Conservation (phyloP, 2,888 invertebrate species). For the Eilema sororculum region DNA sequence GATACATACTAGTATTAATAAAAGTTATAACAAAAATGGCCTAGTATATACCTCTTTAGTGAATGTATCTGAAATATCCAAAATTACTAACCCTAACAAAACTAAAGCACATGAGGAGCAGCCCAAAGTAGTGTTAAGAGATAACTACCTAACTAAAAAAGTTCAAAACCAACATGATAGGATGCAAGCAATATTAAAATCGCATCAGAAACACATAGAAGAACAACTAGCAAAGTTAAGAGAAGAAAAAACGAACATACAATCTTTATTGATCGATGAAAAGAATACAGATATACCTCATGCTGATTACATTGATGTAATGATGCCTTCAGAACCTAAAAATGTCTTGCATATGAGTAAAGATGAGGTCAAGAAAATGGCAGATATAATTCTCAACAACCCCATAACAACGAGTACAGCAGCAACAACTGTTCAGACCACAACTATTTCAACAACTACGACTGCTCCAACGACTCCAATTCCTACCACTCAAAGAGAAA, state of each 20-base stretch:
- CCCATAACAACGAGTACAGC: constrained; percentile 15
- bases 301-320: constrained; percentile 46
- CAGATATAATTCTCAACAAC: constrained; percentile 32
- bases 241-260: constrained; percentile 64
- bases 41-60: constrained; percentile 69
- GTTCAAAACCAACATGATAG: constrained; percentile 57
- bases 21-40: constrained; percentile 75
- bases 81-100: constrained; percentile 65
- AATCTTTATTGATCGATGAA: constrained; percentile 36
- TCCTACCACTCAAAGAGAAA: constrained; percentile 9
- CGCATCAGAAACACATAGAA: constrained; percentile 68
- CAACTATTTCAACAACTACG: background rate
- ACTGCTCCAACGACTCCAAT: constrained; percentile 19
- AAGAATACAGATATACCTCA: constrained; percentile 21
- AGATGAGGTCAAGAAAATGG: constrained; percentile 41
- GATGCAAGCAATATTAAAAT: constrained; percentile 61
- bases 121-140: constrained; percentile 11
- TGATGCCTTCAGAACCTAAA: constrained; percentile 39
- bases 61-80: constrained; percentile 78
- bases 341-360: constrained; percentile 43
- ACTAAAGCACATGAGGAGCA: constrained; percentile 27
- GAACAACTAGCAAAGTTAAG: constrained; percentile 65
- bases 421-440: background rate
- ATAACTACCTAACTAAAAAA: constrained; percentile 34
- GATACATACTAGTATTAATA: constrained; percentile 77